phyloP scores from a whole-genome alignment of 2,888 invertebrate genomes.

The Lepidocyrtoides sp. region DNA sequence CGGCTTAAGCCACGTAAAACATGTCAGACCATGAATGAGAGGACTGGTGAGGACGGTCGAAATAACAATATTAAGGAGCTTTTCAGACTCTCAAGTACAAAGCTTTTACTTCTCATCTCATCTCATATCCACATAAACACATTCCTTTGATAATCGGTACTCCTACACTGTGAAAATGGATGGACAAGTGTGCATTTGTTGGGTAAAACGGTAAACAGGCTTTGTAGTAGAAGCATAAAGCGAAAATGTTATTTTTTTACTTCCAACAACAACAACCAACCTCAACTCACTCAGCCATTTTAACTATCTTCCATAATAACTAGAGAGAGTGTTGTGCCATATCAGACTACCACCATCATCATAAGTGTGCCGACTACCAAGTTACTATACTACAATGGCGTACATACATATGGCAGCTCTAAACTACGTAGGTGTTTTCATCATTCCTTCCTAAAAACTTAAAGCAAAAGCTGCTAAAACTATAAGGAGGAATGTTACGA shows the following conservation, averaged over 20 bases:
- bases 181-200: slow-evolving; percentile 40
- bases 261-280: too few species aligned
- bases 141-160: neutral
- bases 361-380: neutral
- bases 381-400: too few species aligned
- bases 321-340: too few species aligned
- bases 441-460: slow-evolving; percentile 6
- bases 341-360: too few species aligned
- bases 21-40: too few species aligned
- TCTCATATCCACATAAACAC: neutral
- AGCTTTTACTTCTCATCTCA: slow-evolving; percentile 8
- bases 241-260: slow-evolving; percentile 54
- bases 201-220: slow-evolving; percentile 29
- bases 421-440: too few species aligned
- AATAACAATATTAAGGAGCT: slow-evolving; percentile 35
- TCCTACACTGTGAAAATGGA: neutral
- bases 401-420: neutral
- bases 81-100: slow-evolving; percentile 17
- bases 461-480: neutral
- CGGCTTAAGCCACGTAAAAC: slow-evolving; percentile 23
- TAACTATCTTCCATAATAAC: neutral
- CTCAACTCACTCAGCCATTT: slow-evolving; percentile 2
- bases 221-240: neutral
- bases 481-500: neutral
- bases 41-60: neutral